Base-by-base conservation (phyloP, 2,113 vertebrate genomes). In the Sebastes schlegelii region DNA sequence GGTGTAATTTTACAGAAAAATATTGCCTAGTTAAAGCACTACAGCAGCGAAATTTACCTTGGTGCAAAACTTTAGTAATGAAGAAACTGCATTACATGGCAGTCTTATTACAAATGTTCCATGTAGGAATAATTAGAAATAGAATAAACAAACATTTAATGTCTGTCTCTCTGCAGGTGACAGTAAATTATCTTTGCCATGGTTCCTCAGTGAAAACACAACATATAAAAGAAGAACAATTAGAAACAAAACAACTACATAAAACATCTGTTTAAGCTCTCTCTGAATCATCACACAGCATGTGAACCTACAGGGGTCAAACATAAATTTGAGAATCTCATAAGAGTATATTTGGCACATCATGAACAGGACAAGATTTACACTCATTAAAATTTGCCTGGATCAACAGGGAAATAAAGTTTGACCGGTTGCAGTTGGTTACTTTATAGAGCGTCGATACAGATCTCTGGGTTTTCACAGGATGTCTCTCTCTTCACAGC, bases 101-200 rank as follows among this genome's bases (percentile, higher is more conserved):
- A 89, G 87, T 88, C 88, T 92, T 80, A 86, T 85, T 92, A 74
- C 82, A 92, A 93, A 92, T 93, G 90, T 92, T 92, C 90, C 92
- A 88, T 90, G 84, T 64, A 93, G 92, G 92, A 91, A 88, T 93
- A 93, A 93, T 93, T 92, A 92, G 81, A 90, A 93, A 88, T 88
- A 91, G 86, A 92, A 91, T 92, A 92, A 91, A 89, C 91, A 87
- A 72, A 88, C 85, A 67, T 49, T 92, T 92, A 90, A 93, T 93
- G 91, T 88, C 86, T 82, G 86, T 92, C 89, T 91, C 92, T 92
- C 92, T 92, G 92, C 92, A 92, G 92, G 92, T 92, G 92, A 93
- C 91, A 92, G 85, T 64, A 92, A 89, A 93, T 92, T 92, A 87
- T 92, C 89, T 91, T 87, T 74, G 90, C 88, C 90, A 87, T 80